Base-by-base conservation (phyloP, 2,113 vertebrate species). In the Lepus timidus region DNA sequence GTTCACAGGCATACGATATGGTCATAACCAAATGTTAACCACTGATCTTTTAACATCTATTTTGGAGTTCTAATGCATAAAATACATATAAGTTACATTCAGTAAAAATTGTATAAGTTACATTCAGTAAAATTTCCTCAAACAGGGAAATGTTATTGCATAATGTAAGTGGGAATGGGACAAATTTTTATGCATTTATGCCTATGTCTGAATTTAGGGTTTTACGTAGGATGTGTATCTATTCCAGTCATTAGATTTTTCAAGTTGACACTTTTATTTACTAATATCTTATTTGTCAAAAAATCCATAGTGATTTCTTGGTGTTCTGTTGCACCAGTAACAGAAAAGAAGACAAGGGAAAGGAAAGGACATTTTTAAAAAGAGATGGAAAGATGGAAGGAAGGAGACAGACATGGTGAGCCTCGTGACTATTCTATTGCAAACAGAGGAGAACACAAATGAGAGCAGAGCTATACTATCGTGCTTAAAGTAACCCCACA, bases 91-190 rank as follows among this genome's bases (percentile, higher is more conserved):
- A 86, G 29, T 90, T 85, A 96, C 31, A 95, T 92, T 82, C 92
- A 87, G 12, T 51, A 58, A 92, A 79, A 78, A 9, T 19, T 93
- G 75, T 16, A 25, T 33, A 84, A 70, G 31, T 44, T 88, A 93
- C 71, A 74, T 92, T 90, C 90, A 86, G 44, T 65, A 92, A 81
- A 85, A 39, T 86, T 64, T 82, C 76, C 78, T 87, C 79, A 61
- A n/a, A 65, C 19, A 73, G 52, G 79, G 52, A 95, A 87, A 85
- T 25, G 75, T 17, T 33, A 23, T 4, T 90, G 74, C 74, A 83
- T 74, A 81, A 84, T 44, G 65, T 68, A 33, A 25, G 17, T 36
- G 49, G 90, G 33, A 73, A 19, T 0, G 80, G 33, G 52, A 75
- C 12, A 52, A 9, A 58, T 20, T 82, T 65, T 85, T 65, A 68